Base-by-base conservation (phyloP, 2,888 invertebrate species). In the Quadroppia sp. region DNA sequence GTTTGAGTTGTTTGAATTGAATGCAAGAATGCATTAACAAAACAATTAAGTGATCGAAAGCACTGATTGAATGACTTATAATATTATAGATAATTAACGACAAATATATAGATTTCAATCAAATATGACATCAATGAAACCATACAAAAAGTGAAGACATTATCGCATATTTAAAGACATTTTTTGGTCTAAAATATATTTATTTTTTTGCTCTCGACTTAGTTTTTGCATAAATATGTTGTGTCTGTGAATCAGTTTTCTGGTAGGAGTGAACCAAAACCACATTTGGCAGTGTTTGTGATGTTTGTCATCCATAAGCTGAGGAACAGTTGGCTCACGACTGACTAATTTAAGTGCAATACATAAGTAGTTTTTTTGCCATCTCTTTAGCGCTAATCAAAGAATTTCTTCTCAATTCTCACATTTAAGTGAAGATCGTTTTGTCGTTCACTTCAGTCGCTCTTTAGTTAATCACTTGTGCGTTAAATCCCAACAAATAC, bases 261-360 rank as follows among this genome's bases (percentile, higher is more conserved):
- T 9, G 36, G 64, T 64, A 36, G 64, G 64, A 32, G 64, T 64
- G 17, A 36, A 36, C 64, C 36, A 17, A 20, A 64, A 64, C 64
- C 64, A 64, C 36, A 64, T 64, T 64, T 64, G 64, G 64, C 64
- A 64, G 30, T 36, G 64, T 36, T 64, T 36, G n/a, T 15, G 6
- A n/a, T 36, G 20, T 64, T 64, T 28, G 56, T 30, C 32, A n/a
- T 17, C 36, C 23, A 53, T 17, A 23, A 20, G 13, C 30, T 56
- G 56, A 23, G 13, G n/a, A 11, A 23, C 17, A 6, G 7, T 53
- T 53, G 17, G 13, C 53, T 25, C 11, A 50, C 20, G 20, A 50
- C 17, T 50, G 23, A 11, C 64, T 64, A 64, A 15, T 64, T 30
- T 30, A 30, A 64, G 32, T 30, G 64, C 25, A 64, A 64, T 36